These are phyloP conservation scores for Cryptosula pallasiana DNA, from an alignment of 2,888 invertebrate species.

Conservation along the genomic window DNA sequence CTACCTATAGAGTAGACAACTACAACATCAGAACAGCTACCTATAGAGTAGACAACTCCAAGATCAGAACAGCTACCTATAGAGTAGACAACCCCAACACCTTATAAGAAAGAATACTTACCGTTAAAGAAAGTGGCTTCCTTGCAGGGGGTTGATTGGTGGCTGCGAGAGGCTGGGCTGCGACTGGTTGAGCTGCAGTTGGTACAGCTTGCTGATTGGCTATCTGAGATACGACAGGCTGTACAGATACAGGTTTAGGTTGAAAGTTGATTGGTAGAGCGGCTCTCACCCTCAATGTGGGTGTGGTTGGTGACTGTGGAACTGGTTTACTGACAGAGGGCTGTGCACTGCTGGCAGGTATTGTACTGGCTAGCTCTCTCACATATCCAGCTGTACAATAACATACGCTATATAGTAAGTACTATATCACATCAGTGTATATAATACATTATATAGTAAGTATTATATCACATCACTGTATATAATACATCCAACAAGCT, in stretches of 20 bases:
- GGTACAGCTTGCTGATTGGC: conserved; percentile 17
- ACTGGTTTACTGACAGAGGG: neutral
- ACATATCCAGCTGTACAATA: no score
- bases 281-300: conserved; percentile 28
- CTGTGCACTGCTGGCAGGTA: neutral
- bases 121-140: conserved; percentile 28
- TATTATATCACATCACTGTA: no score
- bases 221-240: conserved; percentile 26
- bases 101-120: no score
- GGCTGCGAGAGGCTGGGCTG: conserved; percentile 28
- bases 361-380: neutral
- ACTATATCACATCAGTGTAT: no score
- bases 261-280: conserved; percentile 26
- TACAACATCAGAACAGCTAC: no score
- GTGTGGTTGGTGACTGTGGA: neutral
- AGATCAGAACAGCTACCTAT: no score
- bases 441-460: no score
- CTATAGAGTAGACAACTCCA: no score
- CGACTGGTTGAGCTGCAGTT: conserved; percentile 26
- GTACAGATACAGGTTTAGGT: conserved; percentile 29
- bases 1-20: no score
- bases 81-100: no score
- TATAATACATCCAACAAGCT: no score
- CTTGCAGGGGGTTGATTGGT: conserved; percentile 29
- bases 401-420: no score